Conservation (phyloP, 2,797 vertebrate species). For the Enoplosus armatus region DNA sequence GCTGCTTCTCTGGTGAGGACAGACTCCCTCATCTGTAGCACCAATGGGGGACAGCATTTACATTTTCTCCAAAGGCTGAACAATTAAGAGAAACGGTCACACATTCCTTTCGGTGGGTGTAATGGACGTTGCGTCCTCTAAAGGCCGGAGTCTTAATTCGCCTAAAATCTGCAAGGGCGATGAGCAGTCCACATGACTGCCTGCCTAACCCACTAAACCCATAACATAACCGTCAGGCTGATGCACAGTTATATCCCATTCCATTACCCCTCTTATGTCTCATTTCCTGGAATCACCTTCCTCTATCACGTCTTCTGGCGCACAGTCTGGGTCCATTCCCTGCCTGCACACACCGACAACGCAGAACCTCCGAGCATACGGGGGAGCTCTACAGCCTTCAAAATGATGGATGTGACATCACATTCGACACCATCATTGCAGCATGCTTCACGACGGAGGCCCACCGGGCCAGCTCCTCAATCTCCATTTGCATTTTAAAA, state of each 20-base stretch:
- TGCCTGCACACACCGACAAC: slow-evolving; percentile 44
- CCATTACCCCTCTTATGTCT: slow-evolving; percentile 61
- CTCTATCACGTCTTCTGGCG: slow-evolving; percentile 32
- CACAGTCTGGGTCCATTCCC: slow-evolving; percentile 59
- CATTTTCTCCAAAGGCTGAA: slow-evolving; percentile 9
- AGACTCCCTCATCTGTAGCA: background rate
- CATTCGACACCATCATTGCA: slow-evolving; percentile 52
- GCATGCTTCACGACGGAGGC: slow-evolving; percentile 35
- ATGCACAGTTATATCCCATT: slow-evolving; percentile 42
- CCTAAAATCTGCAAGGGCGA: slow-evolving; percentile 50
- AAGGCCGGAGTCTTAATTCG: slow-evolving; percentile 14
- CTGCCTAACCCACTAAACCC: slow-evolving; percentile 41
- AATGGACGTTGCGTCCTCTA: slow-evolving; percentile 15
- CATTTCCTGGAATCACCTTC: slow-evolving; percentile 63
- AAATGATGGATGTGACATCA: slow-evolving; percentile 74
- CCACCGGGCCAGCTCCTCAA: slow-evolving; percentile 33
- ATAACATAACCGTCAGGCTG: slow-evolving; percentile 38
- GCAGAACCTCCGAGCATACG: slow-evolving; percentile 57
- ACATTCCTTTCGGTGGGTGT: slow-evolving; percentile 14
- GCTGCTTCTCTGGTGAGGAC: background rate
- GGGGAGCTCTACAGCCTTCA: slow-evolving; percentile 61
- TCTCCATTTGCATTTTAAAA: slow-evolving; percentile 75
- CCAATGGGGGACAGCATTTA: background rate
- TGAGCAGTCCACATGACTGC: slow-evolving; percentile 42
- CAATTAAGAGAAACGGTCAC: slow-evolving; percentile 9